Percentiles rank a stretch among this genome's conserved stretches.
Evolutionary conservation across 1,140 invertebrate species (phyloP).

Genomic region (Drosophila albomicans): DNA sequence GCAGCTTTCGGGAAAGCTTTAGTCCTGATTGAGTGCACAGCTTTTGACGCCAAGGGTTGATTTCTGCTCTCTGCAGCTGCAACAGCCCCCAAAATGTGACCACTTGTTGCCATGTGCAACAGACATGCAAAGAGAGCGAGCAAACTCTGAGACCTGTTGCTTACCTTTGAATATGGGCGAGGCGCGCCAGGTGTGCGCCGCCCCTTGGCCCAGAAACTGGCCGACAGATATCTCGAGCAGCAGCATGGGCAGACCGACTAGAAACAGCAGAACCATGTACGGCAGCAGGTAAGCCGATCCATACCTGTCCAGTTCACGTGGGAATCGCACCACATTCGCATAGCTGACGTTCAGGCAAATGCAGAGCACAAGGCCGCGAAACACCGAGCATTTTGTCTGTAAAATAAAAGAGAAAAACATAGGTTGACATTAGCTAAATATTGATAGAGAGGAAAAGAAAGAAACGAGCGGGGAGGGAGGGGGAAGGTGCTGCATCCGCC

Average conservation of each 20-base stretch:
- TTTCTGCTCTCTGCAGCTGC: conserved; percentile 13
- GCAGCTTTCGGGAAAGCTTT: conserved; percentile 56
- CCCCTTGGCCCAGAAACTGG: conserved; percentile 84
- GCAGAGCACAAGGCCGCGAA: conserved; percentile 83
- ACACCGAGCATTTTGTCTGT: conserved; percentile 84
- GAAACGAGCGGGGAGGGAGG: background rate
- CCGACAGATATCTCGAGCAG: conserved; percentile 83
- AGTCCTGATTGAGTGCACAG: background rate
- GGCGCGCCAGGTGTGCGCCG: conserved; percentile 84
- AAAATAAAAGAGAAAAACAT: conserved; percentile 29
- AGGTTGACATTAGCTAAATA: conserved; percentile 12
- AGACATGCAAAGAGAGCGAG: background rate
- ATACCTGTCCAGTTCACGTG: conserved; percentile 81
- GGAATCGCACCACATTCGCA: conserved; percentile 84
- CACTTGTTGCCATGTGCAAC: conserved; percentile 33
- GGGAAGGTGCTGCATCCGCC: conserved; percentile 56
- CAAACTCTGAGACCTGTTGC: conserved; percentile 17
- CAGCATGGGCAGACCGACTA: conserved; percentile 84
- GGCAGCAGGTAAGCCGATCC: conserved; percentile 82
- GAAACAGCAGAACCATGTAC: conserved; percentile 80
- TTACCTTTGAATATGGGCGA: conserved; percentile 85
- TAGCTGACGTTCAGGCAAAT: conserved; percentile 84
- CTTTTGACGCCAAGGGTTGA: conserved; percentile 44
- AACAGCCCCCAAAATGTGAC: conserved; percentile 22
- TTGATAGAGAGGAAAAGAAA: background rate